Evolutionary conservation across 2,888 invertebrate species (phyloP).

Genomic region (Mythimna loreyi): DNA sequence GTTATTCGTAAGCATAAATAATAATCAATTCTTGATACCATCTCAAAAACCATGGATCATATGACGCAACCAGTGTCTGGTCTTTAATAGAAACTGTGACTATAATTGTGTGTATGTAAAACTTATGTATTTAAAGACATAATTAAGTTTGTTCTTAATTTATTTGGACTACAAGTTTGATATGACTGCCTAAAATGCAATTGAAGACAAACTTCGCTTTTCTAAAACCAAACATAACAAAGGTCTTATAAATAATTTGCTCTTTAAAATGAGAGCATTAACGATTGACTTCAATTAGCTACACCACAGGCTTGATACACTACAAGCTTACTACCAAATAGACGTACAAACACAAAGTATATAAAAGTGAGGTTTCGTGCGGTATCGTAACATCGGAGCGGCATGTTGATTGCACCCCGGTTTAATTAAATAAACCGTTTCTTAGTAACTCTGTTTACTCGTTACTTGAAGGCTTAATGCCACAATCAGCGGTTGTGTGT

Average conservation of each 20-base stretch:
- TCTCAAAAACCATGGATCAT: not conserved
- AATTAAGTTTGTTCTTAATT: not conserved
- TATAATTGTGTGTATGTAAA: not conserved
- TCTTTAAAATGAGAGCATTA: not conserved
- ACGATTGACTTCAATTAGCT: not conserved
- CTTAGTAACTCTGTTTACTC: slow-evolving; percentile 68
- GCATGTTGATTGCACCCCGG: slow-evolving; percentile 80
- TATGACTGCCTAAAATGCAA: not conserved
- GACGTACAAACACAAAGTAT: slow-evolving; percentile 24
- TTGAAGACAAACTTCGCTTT: not conserved
- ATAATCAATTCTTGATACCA: not conserved
- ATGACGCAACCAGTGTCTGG: not conserved
- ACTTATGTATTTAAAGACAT: not conserved
- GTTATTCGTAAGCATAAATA: no score
- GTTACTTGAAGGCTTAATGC: slow-evolving; percentile 49
- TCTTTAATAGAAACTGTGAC: not conserved
- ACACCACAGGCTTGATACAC: not conserved
- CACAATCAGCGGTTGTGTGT: slow-evolving; percentile 39
- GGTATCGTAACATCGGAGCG: slow-evolving; percentile 66
- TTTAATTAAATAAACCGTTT: slow-evolving; percentile 88
- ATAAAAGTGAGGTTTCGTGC: slow-evolving; percentile 48
- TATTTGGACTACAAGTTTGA: not conserved
- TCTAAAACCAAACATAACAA: not conserved
- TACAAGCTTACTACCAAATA: slow-evolving; percentile 9
- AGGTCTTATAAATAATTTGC: not conserved